Evolutionary conservation across 2,113 vertebrate species (phyloP).

Genomic region (Cheirogaleus medius): DNA sequence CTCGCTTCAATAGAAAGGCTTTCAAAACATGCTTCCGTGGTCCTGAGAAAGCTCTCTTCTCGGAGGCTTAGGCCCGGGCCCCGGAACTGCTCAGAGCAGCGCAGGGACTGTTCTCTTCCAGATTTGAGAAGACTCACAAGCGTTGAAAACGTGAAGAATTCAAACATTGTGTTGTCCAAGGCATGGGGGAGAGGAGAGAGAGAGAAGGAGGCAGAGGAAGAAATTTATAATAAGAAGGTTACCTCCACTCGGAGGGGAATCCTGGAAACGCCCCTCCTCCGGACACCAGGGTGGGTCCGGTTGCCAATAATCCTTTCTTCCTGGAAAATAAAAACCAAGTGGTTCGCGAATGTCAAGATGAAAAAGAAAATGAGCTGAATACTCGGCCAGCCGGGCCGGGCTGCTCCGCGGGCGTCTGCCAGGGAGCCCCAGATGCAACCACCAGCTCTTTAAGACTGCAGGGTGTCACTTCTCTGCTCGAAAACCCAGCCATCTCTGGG

Average conservation of each 20-base stretch:
- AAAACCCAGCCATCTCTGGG: neutral
- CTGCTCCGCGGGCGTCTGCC: accelerated
- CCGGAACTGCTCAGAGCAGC: neutral
- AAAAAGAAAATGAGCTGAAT: neutral
- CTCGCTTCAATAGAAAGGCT: neutral
- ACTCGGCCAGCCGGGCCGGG: neutral
- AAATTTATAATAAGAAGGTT: neutral
- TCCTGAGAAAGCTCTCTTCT: neutral
- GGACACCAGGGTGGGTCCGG: neutral
- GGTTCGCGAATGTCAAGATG: neutral
- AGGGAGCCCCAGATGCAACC: neutral
- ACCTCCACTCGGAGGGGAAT: neutral
- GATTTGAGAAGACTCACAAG: neutral
- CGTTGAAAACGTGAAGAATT: neutral
- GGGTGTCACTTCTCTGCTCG: neutral
- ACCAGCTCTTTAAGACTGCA: neutral
- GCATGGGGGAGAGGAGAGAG: accelerated
- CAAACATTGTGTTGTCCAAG: neutral
- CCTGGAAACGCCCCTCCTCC: neutral
- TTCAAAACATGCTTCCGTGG: neutral
- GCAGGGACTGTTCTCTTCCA: neutral
- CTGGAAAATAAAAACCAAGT: neutral
- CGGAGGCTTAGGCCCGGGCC: neutral
- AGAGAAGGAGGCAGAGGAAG: neutral
- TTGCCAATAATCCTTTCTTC: neutral